Conservation (phyloP, 2,113 vertebrate species). For the Pogona vitticeps region DNA sequence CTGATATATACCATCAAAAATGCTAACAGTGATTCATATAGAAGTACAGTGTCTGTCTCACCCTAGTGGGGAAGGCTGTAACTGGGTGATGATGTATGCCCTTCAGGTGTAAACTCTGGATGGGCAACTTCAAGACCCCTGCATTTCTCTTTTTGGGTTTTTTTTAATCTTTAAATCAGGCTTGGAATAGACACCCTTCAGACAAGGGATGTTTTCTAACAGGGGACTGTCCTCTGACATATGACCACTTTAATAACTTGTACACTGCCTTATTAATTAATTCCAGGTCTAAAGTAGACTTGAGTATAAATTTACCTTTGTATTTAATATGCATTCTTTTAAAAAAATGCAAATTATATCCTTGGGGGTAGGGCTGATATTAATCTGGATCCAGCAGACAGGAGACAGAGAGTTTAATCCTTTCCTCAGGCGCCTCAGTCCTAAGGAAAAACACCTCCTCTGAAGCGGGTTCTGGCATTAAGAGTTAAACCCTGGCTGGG, state of each 20-base stretch:
- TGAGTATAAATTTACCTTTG: not conserved
- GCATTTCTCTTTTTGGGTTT: not conserved
- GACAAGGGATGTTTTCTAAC: not conserved
- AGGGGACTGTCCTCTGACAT: not conserved
- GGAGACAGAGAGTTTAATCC: not conserved
- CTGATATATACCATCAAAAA: not conserved
- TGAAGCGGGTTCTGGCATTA: not conserved
- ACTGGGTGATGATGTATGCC: not conserved
- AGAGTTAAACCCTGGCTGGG: not conserved
- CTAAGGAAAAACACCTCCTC: not conserved
- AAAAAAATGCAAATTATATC: not conserved
- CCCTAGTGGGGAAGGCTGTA: not conserved
- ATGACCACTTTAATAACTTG: not conserved
- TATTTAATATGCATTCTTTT: not conserved
- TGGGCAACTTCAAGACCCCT: not conserved
- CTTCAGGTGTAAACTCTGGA: not conserved
- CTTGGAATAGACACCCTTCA: not conserved
- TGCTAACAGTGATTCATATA: not conserved
- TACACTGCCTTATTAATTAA: not conserved
- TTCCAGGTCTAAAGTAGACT: not conserved
- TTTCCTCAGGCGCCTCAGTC: not conserved
- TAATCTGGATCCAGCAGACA: not conserved
- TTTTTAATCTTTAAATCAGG: not conserved
- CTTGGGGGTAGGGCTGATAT: not conserved
- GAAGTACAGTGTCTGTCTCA: not conserved